A percentile compares a stretch with the other conserved stretches of the same genome.
Evolutionary conservation across 2,888 invertebrate genomes (phyloP).

Genomic region (Trissoscelio sp.): DNA sequence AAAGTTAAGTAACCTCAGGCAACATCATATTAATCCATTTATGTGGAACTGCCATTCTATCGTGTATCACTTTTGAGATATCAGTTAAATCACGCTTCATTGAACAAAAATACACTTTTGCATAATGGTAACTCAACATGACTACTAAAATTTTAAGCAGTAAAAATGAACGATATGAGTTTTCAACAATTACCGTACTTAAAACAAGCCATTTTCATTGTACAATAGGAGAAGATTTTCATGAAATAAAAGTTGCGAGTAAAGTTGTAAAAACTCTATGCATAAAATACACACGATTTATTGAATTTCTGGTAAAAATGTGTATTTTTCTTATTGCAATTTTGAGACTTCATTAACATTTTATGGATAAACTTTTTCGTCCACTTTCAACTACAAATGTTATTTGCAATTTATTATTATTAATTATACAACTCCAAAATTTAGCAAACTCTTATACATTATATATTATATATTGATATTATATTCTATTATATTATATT

Average conservation of each 20-base stretch:
- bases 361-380: background rate
- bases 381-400: background rate
- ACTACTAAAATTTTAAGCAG: background rate
- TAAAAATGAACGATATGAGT: background rate
- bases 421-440: too few relatives aligned
- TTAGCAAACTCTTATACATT: too few relatives aligned
- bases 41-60: slow-evolving; percentile 30
- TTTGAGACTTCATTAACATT: slow-evolving; percentile 1
- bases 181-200: background rate
- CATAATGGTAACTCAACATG: background rate
- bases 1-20: slow-evolving; percentile 42
- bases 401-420: slow-evolving; percentile 6
- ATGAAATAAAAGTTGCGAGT: background rate
- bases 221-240: background rate
- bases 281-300: background rate
- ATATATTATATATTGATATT: too few relatives aligned
- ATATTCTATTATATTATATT: too few relatives aligned
- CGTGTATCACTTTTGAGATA: slow-evolving; percentile 18
- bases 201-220: background rate
- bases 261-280: background rate
- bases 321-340: background rate
- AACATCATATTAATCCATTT: slow-evolving; percentile 37
- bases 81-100: slow-evolving; percentile 12
- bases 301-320: background rate
- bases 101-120: background rate